Evolutionary conservation across 2,113 vertebrate species (phyloP).

Genomic region (Centropus bengalensis): DNA sequence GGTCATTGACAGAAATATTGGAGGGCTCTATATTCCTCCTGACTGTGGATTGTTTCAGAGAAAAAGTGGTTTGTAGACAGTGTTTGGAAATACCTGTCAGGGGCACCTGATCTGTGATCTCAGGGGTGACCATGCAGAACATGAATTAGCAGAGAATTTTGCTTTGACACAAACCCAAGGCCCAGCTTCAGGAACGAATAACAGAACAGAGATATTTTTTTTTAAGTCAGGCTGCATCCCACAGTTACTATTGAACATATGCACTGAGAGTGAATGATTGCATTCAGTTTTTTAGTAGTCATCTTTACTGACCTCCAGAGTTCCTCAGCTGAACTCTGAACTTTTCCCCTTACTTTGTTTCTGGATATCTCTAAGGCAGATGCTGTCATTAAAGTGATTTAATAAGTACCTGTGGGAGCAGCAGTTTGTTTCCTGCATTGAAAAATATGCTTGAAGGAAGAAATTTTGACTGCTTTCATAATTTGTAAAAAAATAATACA

Average conservation of each 20-base stretch:
- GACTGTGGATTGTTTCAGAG: background rate
- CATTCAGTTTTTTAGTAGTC: background rate
- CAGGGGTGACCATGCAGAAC: background rate
- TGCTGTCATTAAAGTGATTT: background rate
- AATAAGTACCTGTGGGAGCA: background rate
- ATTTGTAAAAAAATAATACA: background rate
- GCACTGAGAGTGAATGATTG: background rate
- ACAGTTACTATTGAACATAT: background rate
- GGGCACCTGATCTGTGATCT: background rate
- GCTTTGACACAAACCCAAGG: background rate
- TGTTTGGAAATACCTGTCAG: background rate
- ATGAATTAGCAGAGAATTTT: conserved; percentile 8
- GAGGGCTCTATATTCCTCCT: background rate
- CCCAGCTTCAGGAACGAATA: background rate
- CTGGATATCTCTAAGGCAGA: background rate
- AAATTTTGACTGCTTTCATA: background rate
- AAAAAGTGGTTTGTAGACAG: background rate
- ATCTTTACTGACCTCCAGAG: background rate
- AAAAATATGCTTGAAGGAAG: background rate
- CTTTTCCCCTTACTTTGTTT: background rate
- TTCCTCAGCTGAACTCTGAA: background rate
- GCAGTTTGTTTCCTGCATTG: background rate
- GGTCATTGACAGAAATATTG: background rate
- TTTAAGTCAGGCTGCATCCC: background rate
- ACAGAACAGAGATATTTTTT: background rate